A percentile compares a stretch with the other conserved stretches of the same genome.
Evolutionary conservation across 2,797 vertebrate genomes (phyloP).

Genomic region (Okamejei kenojei): DNA sequence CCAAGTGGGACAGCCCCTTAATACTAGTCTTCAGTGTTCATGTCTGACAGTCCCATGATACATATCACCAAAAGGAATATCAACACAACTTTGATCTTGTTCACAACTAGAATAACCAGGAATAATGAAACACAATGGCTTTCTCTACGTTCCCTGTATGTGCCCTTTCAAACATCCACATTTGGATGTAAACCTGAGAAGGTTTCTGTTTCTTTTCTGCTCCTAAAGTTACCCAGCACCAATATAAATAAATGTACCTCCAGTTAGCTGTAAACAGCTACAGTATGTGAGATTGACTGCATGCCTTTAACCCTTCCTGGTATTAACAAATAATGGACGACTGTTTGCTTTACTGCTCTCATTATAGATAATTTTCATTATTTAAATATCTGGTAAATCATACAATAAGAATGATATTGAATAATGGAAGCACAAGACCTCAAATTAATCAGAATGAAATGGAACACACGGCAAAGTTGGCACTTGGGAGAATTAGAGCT

Average conservation of each 20-base stretch:
- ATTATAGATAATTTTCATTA: neutral
- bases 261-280: neutral
- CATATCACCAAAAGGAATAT: neutral
- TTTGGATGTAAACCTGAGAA: neutral
- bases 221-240: neutral
- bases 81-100: neutral
- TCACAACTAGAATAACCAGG: neutral
- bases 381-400: constrained; percentile 30
- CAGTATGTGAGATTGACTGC: neutral
- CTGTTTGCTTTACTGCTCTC: neutral
- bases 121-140: neutral
- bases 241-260: neutral
- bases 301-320: neutral
- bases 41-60: neutral
- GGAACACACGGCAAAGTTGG: neutral
- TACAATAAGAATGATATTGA: constrained; percentile 17
- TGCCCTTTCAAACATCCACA: neutral
- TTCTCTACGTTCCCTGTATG: neutral
- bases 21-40: neutral
- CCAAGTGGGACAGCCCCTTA: no score
- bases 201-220: neutral
- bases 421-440: neutral
- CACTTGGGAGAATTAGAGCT: neutral
- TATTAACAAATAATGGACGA: neutral
- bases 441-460: neutral